These are phyloP conservation scores for Acanthurus tractus DNA, from an alignment of 2,797 vertebrate genomes.

Conservation along the genomic window DNA sequence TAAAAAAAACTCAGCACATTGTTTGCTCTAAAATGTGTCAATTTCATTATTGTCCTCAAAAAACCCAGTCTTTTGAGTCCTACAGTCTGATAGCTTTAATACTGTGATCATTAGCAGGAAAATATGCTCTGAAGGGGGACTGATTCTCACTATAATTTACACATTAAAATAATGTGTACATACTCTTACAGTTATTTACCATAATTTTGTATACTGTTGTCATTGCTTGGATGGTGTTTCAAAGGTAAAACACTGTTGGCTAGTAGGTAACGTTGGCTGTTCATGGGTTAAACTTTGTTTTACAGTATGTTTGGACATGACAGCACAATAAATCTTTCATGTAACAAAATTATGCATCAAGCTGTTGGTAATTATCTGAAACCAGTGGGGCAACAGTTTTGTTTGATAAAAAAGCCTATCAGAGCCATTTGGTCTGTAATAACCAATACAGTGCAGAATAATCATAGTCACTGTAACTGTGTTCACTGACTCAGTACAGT, in stretches of 20 bases:
- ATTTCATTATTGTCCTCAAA: not conserved
- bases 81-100: not conserved
- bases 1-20: not conserved
- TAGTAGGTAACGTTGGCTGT: not conserved
- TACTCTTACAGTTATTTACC: not conserved
- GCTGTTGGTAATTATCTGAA: slow-evolving; percentile 7
- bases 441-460: slow-evolving; percentile 26
- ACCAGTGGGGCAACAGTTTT: not conserved
- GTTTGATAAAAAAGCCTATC: slow-evolving; percentile 4
- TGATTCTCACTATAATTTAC: not conserved
- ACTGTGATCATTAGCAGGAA: not conserved
- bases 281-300: slow-evolving; percentile 12
- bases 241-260: not conserved
- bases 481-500: slow-evolving; percentile 56
- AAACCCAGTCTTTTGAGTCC: not conserved
- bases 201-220: not conserved
- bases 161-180: not conserved
- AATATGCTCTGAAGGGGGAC: not conserved
- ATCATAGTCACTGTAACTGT: slow-evolving; percentile 33
- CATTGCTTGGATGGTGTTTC: slow-evolving; percentile 2
- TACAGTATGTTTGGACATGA: not conserved
- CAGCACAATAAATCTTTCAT: slow-evolving; percentile 3
- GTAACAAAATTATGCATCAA: not conserved
- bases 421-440: slow-evolving; percentile 26
- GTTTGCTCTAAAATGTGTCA: not conserved